Conservation (phyloP, 2,797 vertebrate species). For the Tamandua tetradactyla region DNA sequence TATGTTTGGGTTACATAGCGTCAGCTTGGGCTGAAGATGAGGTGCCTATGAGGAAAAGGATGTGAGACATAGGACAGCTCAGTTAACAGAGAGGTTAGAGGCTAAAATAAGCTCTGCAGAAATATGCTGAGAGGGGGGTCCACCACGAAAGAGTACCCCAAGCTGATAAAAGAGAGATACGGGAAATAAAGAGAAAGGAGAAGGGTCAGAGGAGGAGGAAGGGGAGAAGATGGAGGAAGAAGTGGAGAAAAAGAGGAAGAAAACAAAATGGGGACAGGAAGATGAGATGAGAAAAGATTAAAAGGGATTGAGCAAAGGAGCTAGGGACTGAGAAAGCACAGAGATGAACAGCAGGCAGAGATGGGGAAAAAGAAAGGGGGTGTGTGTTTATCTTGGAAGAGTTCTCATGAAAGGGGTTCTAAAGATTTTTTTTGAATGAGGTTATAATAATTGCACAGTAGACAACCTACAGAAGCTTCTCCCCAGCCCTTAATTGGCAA, state of each 20-base stretch:
- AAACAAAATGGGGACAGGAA: neutral
- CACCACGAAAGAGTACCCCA: neutral
- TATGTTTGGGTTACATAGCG: neutral
- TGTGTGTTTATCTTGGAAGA: neutral
- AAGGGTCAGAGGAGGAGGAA: neutral
- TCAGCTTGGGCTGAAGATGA: neutral
- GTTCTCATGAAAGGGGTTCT: neutral
- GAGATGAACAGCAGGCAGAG: neutral
- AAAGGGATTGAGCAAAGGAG: neutral
- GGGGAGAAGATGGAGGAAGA: neutral
- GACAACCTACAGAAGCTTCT: neutral
- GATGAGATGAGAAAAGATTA: neutral
- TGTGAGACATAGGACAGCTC: neutral
- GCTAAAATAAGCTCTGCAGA: neutral
- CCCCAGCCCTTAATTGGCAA: neutral
- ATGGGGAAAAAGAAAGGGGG: neutral
- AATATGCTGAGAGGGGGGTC: neutral
- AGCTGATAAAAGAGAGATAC: neutral
- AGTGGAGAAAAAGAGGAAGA: neutral
- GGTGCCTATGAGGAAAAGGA: neutral
- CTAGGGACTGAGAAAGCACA: neutral
- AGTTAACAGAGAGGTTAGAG: neutral
- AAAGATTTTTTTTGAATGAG: neutral
- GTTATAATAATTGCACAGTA: neutral
- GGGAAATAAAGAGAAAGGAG: neutral